These are phyloP conservation scores for Tadarida brasiliensis DNA, from an alignment of 2,797 vertebrate species.

Conservation along the genomic window DNA sequence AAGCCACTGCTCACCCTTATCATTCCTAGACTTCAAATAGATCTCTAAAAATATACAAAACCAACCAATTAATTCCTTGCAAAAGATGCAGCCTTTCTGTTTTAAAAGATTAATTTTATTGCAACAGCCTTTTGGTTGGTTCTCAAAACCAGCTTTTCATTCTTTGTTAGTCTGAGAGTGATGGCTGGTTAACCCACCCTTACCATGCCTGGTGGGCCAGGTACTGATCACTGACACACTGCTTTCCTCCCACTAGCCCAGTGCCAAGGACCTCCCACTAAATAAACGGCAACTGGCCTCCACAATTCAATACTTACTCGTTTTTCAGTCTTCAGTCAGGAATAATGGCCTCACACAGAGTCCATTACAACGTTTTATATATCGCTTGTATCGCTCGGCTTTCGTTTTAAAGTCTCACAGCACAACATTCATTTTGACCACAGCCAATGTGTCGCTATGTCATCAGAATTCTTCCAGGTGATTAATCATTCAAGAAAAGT, in stretches of 20 bases:
- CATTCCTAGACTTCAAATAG: not conserved
- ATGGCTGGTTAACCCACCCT: not conserved
- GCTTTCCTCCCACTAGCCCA: not conserved
- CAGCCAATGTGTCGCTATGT: not conserved
- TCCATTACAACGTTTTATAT: not conserved
- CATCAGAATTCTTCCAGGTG: conserved; percentile 31
- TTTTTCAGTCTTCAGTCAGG: not conserved
- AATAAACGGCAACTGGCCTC: not conserved
- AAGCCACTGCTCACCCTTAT: not conserved
- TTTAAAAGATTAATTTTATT: conserved; percentile 8
- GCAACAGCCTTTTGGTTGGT: not conserved
- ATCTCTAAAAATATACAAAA: not conserved
- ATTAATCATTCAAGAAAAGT: conserved; percentile 26
- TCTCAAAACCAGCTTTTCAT: not conserved
- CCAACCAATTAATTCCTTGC: not conserved
- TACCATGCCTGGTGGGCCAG: accelerated
- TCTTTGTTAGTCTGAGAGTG: not conserved
- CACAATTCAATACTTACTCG: not conserved
- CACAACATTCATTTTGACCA: not conserved
- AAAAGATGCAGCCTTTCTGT: not conserved
- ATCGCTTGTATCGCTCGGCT: not conserved
- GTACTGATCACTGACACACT: not conserved
- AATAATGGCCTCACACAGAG: not conserved
- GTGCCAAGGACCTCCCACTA: not conserved
- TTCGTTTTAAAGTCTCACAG: conserved; percentile 18